phyloP scores from a whole-genome alignment of 2,888 invertebrate species.

The Lycocerus yunnanus region DNA sequence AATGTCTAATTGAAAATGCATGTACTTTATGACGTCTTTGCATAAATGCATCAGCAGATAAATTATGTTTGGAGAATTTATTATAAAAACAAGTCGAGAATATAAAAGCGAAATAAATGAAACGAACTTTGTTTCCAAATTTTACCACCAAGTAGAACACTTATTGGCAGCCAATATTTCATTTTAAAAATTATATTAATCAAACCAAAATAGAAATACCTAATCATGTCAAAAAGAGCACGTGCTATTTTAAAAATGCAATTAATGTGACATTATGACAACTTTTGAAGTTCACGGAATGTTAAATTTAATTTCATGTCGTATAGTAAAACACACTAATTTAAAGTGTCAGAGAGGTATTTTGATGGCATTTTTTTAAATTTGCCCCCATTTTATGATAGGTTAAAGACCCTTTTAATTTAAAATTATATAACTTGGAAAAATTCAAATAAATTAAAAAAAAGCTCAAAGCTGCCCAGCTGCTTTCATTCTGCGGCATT shows the following conservation, averaged over 20 bases:
- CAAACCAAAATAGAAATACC: neutral
- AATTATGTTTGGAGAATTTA: neutral
- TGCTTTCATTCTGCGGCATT: neutral
- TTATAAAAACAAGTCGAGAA: neutral
- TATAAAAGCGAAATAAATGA: neutral
- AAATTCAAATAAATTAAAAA: neutral
- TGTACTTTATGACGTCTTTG: neutral
- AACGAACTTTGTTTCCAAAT: neutral
- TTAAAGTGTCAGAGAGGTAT: neutral
- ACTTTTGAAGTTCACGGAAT: neutral
- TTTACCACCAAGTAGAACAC: neutral
- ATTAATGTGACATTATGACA: neutral
- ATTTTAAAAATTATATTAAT: neutral
- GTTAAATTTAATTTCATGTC: neutral
- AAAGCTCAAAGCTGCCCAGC: neutral
- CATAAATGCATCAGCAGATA: neutral
- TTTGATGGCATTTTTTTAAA: neutral
- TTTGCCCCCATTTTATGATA: neutral
- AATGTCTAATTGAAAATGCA: neutral
- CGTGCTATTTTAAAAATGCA: neutral
- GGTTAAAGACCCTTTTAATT: neutral
- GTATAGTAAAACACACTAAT: neutral
- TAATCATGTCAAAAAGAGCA: neutral
- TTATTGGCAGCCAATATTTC: neutral
- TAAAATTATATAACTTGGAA: neutral